Percentiles rank a stretch among this genome's conserved stretches.
phyloP scores from a whole-genome alignment of 2,888 invertebrate species.

The Acheta domesticus region DNA sequence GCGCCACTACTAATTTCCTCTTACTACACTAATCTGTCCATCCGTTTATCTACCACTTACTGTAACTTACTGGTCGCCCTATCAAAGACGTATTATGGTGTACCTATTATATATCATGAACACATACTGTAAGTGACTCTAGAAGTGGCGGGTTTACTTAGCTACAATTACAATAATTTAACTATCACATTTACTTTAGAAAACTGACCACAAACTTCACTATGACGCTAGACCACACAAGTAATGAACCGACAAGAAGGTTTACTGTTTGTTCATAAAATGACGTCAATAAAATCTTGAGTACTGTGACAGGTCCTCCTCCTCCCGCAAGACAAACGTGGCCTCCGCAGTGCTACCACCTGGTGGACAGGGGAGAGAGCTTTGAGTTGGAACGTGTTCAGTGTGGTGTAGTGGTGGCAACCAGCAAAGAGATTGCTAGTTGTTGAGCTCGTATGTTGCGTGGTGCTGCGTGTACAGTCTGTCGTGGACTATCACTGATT shows the following conservation, averaged over 20 bases:
- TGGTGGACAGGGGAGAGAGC: conserved; percentile 22
- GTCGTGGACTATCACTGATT: neutral
- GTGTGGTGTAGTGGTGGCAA: neutral
- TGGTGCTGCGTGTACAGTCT: conserved; percentile 6
- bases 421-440: conserved; percentile 18
- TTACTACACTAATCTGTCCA: too few relatives aligned
- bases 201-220: too few relatives aligned
- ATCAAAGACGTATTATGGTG: too few relatives aligned
- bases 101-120: too few relatives aligned
- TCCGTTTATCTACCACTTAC: too few relatives aligned
- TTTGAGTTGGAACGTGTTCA: conserved; percentile 18
- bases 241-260: neutral
- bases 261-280: neutral
- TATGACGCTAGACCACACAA: too few relatives aligned
- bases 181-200: too few relatives aligned
- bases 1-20: too few relatives aligned
- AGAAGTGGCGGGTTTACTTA: too few relatives aligned
- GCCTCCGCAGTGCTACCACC: conserved; percentile 29
- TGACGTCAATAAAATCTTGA: neutral
- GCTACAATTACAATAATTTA: too few relatives aligned
- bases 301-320: neutral
- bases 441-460: conserved; percentile 18
- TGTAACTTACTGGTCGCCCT: too few relatives aligned
- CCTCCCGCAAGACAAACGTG: conserved; percentile 18
- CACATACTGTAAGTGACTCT: too few relatives aligned